Percentiles rank a stretch among this genome's conserved stretches.
phyloP scores from a whole-genome alignment of 2,888 invertebrate genomes.

The Drosophila suboccidentalis region DNA sequence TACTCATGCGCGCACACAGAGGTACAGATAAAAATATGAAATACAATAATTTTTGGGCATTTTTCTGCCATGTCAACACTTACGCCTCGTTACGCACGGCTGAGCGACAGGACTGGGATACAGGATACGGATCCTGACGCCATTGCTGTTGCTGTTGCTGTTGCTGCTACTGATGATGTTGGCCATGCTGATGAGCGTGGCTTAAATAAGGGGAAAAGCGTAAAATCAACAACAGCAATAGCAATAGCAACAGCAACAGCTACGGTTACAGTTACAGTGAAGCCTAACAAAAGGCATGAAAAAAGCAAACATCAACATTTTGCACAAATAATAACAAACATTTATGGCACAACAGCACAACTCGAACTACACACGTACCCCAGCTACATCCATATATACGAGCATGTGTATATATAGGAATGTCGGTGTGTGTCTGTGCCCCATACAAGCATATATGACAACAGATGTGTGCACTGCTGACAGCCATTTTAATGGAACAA shows the following conservation, averaged over 20 bases:
- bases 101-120: constrained; percentile 43
- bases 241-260: constrained; percentile 24
- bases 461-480: constrained; percentile 71
- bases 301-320: constrained; percentile 82
- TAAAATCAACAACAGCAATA: constrained; percentile 59
- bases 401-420: background rate
- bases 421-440: constrained; percentile 29
- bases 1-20: constrained; percentile 3
- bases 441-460: constrained; percentile 62
- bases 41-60: constrained; percentile 70
- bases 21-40: constrained; percentile 58
- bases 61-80: constrained; percentile 83
- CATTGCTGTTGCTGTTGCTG: background rate
- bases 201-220: constrained; percentile 58
- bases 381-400: constrained; percentile 18
- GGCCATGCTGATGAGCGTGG: constrained; percentile 52
- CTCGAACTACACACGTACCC: constrained; percentile 58
- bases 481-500: constrained; percentile 81
- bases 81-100: constrained; percentile 75
- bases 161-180: constrained; percentile 49
- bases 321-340: constrained; percentile 76
- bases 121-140: constrained; percentile 29
- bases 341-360: constrained; percentile 67
- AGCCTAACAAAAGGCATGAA: constrained; percentile 57
- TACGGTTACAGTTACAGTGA: constrained; percentile 12